A percentile compares a stretch with the other conserved stretches of the same genome.
phyloP scores from a whole-genome alignment of 2,888 invertebrate genomes.

The Troides aeacus region DNA sequence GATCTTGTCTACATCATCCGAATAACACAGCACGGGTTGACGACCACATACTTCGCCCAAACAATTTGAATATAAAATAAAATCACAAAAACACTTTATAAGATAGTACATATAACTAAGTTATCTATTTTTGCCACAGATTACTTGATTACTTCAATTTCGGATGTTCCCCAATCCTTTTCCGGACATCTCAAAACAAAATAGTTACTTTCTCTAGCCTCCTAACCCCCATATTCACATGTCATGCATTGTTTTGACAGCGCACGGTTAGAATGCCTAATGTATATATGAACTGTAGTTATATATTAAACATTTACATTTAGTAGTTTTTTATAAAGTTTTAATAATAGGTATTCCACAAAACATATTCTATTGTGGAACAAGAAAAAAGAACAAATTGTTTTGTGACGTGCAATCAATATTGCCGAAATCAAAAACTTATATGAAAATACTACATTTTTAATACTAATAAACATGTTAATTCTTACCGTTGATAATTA shows the following conservation, averaged over 20 bases:
- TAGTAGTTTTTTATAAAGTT: constrained; percentile 1
- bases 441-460: too few species aligned
- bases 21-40: constrained; percentile 50
- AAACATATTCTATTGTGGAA: neutral
- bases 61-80: constrained; percentile 5
- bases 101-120: neutral
- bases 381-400: neutral
- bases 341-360: neutral
- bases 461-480: neutral
- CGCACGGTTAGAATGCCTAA: constrained; percentile 46
- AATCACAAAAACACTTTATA: neutral
- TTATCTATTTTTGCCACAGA: constrained; percentile 25
- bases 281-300: constrained; percentile 14
- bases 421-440: too few species aligned
- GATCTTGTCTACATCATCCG: constrained; percentile 58
- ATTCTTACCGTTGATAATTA: constrained; percentile 72
- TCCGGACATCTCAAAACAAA: constrained; percentile 62
- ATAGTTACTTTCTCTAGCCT: constrained; percentile 79
- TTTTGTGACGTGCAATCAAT: neutral
- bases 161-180: constrained; percentile 39
- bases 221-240: constrained; percentile 69
- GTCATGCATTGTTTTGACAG: constrained; percentile 66
- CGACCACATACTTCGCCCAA: constrained; percentile 40
- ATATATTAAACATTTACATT: too few species aligned
- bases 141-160: constrained; percentile 42